Base-by-base conservation (phyloP, 2,113 vertebrate genomes). In the Setophaga petechia region DNA sequence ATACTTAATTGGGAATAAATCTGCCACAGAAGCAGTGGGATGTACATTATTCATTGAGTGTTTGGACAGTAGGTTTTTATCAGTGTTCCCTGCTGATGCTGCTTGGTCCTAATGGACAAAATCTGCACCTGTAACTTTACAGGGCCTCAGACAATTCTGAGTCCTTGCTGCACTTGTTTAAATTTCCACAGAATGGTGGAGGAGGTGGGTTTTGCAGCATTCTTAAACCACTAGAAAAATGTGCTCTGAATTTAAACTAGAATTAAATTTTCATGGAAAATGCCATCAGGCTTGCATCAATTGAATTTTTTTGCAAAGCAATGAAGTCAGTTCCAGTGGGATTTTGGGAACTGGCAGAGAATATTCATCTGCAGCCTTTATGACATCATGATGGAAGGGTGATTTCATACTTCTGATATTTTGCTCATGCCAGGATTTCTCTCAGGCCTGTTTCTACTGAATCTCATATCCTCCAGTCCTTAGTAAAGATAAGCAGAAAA, bases 1-100 rank as follows among this genome's bases (percentile, higher is more conserved):
- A 66, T 93, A 41, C 58, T 92, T 97, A 94, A 94, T 57, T 93
- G 49, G 81, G 79, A 94, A 94, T 69, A 84, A 71, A 78, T 76
- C 63, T 96, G 85, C 61, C 55, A 69, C 39, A 65, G 85, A 89
- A 58, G 43, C n/a, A 39, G 35, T 59, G 78, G 54, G 65, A 65
- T 90, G 90, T 90, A 57, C 63, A 55, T 86, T 94, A 82, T 95
- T 80, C 63, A 51, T 15, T 33, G 84, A 47, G 35, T 84, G 67
- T 54, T 90, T 82, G 86, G 44, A 63, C 93, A 84, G 23, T 54
- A 5, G 78, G 37, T 94, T 93, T 46, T 91, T 92, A 52, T 59
- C 57, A 81, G 58, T 51, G n/a, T 16, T 94, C 37, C 62, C 49
- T 77, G 79, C 41, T 69, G 73, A 55, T 76, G n/a, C 27, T 69